These are phyloP conservation scores for Oryzias javanicus DNA, from an alignment of 2,113 vertebrate species.

Conservation along the genomic window DNA sequence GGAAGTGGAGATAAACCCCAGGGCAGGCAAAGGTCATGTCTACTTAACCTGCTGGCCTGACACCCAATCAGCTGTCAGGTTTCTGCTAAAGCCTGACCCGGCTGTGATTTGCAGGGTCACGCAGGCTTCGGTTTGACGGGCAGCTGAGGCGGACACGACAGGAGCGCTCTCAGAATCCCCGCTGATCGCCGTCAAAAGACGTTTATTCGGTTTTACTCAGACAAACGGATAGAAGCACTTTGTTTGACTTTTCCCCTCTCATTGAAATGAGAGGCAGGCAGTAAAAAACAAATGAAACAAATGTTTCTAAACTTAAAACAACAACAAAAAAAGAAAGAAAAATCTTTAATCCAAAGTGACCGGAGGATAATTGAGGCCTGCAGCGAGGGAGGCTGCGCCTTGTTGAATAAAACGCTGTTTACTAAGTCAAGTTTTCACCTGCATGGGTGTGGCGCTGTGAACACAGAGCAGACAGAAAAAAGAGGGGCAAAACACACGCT, in stretches of 20 bases:
- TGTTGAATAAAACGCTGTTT: slow-evolving; percentile 58
- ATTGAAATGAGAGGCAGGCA: not conserved
- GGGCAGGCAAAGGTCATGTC: slow-evolving; percentile 73
- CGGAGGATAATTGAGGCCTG: slow-evolving; percentile 55
- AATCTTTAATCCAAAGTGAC: slow-evolving; percentile 51
- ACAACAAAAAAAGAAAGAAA: slow-evolving; percentile 31
- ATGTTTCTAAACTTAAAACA: slow-evolving; percentile 60
- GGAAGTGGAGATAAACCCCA: slow-evolving; percentile 76
- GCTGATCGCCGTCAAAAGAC: slow-evolving; percentile 48
- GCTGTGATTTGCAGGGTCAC: slow-evolving; percentile 65
- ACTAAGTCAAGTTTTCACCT: slow-evolving; percentile 66
- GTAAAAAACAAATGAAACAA: slow-evolving; percentile 68
- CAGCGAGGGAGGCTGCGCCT: slow-evolving; percentile 17
- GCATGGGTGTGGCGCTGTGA: slow-evolving; percentile 54
- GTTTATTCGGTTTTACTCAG: slow-evolving; percentile 45
- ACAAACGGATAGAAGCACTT: slow-evolving; percentile 18
- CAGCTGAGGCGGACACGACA: slow-evolving; percentile 60
- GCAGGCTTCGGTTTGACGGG: slow-evolving; percentile 64
- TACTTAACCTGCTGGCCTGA: slow-evolving; percentile 76
- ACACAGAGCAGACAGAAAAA: not conserved
- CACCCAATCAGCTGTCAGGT: slow-evolving; percentile 73
- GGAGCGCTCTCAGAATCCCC: slow-evolving; percentile 52
- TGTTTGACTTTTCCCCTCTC: slow-evolving; percentile 15
- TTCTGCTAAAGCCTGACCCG: slow-evolving; percentile 58
- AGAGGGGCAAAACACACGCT: slow-evolving; percentile 25